Conservation (phyloP, 2,797 vertebrate genomes). For the Choloepus didactylus region DNA sequence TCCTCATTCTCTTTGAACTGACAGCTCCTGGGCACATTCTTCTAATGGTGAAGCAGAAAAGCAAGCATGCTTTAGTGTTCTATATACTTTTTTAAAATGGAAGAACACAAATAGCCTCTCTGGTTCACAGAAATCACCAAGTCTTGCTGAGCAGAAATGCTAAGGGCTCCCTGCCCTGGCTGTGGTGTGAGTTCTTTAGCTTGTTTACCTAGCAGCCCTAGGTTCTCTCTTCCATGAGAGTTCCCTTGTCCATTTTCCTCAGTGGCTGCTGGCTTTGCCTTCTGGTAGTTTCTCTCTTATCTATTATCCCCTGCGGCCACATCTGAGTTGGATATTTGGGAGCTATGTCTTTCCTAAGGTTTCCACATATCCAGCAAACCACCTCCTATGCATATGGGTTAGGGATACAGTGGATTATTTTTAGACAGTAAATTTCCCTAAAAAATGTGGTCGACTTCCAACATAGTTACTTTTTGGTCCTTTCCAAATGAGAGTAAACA, state of each 20-base stretch:
- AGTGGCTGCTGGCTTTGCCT: background rate
- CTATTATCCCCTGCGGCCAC: background rate
- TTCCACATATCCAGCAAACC: background rate
- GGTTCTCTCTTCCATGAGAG: background rate
- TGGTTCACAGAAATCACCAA: background rate
- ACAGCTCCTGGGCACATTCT: background rate
- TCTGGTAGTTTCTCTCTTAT: background rate
- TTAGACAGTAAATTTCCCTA: background rate
- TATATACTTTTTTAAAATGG: background rate
- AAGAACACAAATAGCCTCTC: background rate
- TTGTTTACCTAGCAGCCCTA: background rate
- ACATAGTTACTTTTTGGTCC: constrained; percentile 19
- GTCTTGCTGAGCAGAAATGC: background rate
- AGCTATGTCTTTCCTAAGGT: background rate
- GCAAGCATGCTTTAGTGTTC: background rate
- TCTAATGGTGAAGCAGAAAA: background rate
- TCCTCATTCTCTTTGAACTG: background rate
- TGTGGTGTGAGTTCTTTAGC: background rate
- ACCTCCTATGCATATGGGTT: background rate
- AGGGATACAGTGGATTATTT: background rate
- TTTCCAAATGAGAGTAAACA: constrained; percentile 67
- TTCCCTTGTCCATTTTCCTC: background rate
- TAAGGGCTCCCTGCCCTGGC: no score
- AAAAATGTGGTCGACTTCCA: background rate
- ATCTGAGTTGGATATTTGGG: background rate